Base-by-base conservation (phyloP, 2,888 invertebrate genomes). In the Aporophyla nigra region DNA sequence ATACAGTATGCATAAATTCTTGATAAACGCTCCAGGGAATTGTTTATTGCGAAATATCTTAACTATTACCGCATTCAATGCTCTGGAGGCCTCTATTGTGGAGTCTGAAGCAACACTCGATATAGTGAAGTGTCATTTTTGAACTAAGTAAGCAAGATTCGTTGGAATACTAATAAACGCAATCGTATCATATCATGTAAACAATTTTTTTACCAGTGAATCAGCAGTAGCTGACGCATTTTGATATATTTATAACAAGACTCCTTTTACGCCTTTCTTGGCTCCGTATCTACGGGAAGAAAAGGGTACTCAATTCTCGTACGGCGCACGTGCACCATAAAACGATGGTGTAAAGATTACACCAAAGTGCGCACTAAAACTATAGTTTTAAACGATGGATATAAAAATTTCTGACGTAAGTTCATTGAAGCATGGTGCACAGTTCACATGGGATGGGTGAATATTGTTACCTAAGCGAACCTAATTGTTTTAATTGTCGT, bases 381-480 rank as follows among this genome's bases (percentile, higher is more conserved):
- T 74, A 77, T 84, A 59, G 53, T 66, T 69, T 70, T 56, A 24
- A 84, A 76, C 49, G 76, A 70, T 82, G 58, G 68, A 79, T 71
- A 87, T 79, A 86, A 83, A 84, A 71, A 71, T 51, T 10, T 56
- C 49, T 86, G 85, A 85, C 77, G 86, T 87, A 83, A 71, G 73
- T 56, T 65, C 53, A 72, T 71, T 73, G 76, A 78, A 56, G 58
- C 67, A 72, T 63, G 71, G 74, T 73, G 74, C 62, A 74, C 51
- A 71, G 78, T 76, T 77, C 82, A 71, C 78, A 78, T 84, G 46
- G 58, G 56, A 61, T 61, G 61, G 56, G 56, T 54, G 72, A 70
- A 51, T 43, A 70, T 74, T 70, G 53, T 87, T 82, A 76, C 86
- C 62, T 78, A 80, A 78, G 69, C 72, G 73, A 73, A 58, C 65